Conservation (phyloP, 2,113 vertebrate genomes). For the Chitala chitala region DNA sequence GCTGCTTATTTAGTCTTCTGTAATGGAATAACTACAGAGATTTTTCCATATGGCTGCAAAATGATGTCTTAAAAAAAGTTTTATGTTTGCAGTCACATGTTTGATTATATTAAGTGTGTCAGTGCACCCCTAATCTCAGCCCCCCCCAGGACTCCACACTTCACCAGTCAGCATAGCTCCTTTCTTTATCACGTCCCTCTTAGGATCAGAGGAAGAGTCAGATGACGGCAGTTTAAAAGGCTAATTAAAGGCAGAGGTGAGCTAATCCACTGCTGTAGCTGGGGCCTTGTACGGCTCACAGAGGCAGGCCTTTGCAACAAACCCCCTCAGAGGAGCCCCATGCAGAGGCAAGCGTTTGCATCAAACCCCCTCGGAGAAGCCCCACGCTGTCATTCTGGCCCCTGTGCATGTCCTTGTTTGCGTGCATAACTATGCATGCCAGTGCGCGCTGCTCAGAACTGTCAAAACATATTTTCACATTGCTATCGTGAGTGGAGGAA, state of each 20-base stretch:
- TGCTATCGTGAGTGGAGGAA: too few species aligned
- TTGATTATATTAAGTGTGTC: not conserved
- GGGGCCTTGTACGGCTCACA: constrained; percentile 35
- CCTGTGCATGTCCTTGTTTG: not conserved
- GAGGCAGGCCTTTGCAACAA: constrained; percentile 23
- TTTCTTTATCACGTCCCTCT: constrained; percentile 1
- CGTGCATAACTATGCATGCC: constrained; percentile 12
- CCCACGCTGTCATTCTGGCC: too few species aligned
- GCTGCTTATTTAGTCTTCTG: not conserved
- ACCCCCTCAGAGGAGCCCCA: too few species aligned
- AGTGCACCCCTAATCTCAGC: not conserved
- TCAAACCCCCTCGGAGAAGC: not conserved
- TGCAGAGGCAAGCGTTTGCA: too few species aligned
- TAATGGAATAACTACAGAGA: not conserved
- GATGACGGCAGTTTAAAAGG: constrained; percentile 39
- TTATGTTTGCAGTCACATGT: not conserved
- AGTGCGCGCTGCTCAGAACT: not conserved
- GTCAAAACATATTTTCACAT: too few species aligned
- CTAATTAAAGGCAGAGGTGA: constrained; percentile 50
- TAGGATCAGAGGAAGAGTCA: constrained; percentile 34
- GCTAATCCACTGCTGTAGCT: constrained; percentile 40
- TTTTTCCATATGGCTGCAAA: not conserved
- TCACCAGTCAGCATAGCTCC: constrained; percentile 5
- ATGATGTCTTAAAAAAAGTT: too few species aligned
- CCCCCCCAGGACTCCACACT: not conserved